A percentile compares a stretch with the other conserved stretches of the same genome.
These are phyloP conservation scores for Drosophila prolongata DNA, from an alignment of 2,888 invertebrate genomes.

Conservation along the genomic window DNA sequence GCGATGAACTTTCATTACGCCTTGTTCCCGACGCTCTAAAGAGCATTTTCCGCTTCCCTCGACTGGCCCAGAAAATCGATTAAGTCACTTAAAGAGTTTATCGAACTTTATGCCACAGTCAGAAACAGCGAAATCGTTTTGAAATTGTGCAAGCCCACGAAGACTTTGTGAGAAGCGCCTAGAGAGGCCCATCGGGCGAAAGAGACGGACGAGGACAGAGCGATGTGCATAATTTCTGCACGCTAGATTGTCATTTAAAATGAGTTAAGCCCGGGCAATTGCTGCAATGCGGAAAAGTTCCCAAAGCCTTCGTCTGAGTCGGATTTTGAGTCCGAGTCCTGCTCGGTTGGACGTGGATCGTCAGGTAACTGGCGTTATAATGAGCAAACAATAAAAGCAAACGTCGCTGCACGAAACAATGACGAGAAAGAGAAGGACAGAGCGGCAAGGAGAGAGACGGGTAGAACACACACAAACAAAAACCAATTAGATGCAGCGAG, in stretches of 20 bases:
- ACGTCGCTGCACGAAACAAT: conserved; percentile 73
- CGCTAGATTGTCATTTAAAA: conserved; percentile 83
- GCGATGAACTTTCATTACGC: conserved; percentile 71
- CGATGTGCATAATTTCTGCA: conserved; percentile 72
- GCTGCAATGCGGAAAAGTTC: conserved; percentile 71
- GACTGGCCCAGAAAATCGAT: conserved; percentile 64
- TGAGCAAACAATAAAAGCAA: conserved; percentile 80
- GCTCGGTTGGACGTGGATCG: conserved; percentile 40
- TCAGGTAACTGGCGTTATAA: conserved; percentile 66
- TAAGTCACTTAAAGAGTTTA: conserved; percentile 73
- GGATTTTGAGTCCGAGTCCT: conserved; percentile 25
- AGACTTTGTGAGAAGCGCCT: conserved; percentile 20
- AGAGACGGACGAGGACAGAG: background rate
- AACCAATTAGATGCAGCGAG: conserved; percentile 68
- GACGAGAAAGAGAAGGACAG: conserved; percentile 27
- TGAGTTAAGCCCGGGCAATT: conserved; percentile 76
- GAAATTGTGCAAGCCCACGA: background rate
- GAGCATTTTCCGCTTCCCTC: conserved; percentile 59
- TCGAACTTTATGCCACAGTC: conserved; percentile 62
- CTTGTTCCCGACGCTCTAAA: conserved; percentile 63
- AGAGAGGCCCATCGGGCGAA: conserved; percentile 8
- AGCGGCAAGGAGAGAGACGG: background rate
- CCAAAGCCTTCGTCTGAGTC: conserved; percentile 24
- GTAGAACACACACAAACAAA: conserved; percentile 43
- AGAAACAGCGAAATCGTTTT: conserved; percentile 13